A percentile compares a stretch with the other conserved stretches of the same genome.
Conservation (phyloP, 2,797 vertebrate genomes). For the Rhinatrema bivittatum region DNA sequence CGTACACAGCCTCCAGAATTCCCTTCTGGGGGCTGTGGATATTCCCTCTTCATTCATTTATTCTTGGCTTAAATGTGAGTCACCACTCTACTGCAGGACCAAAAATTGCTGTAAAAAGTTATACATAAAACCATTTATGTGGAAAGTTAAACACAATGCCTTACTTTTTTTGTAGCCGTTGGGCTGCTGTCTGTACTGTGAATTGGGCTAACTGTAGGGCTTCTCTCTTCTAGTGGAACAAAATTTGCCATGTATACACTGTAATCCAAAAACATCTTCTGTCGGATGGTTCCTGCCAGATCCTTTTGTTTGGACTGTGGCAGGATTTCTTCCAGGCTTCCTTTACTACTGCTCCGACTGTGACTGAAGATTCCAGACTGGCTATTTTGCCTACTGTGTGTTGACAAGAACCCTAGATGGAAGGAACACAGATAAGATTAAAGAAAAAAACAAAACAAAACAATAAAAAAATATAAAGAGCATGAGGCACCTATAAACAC, state of each 20-base stretch:
- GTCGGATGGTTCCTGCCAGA: constrained; percentile 47
- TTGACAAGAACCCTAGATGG: constrained; percentile 55
- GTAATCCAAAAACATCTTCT: constrained; percentile 79
- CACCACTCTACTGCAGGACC: no score
- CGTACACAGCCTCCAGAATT: no score
- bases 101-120: no score
- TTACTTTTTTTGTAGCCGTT: constrained; percentile 81
- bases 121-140: no score
- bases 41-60: no score
- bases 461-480: constrained; percentile 1
- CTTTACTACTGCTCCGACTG: constrained; percentile 82
- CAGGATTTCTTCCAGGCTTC: constrained; percentile 74
- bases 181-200: constrained; percentile 85
- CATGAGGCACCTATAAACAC: no score
- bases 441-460: no score
- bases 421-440: constrained; percentile 3
- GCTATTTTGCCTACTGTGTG: constrained; percentile 41
- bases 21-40: no score
- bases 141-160: no score
- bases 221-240: constrained; percentile 58
- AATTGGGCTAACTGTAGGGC: constrained; percentile 63
- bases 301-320: constrained; percentile 72
- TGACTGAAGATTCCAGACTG: constrained; percentile 56
- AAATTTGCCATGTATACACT: constrained; percentile 80
- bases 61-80: no score